Percentiles rank a stretch among this genome's conserved stretches.
Conservation (phyloP, 1,140 invertebrate species). For the Rhyacophila brunnea region DNA sequence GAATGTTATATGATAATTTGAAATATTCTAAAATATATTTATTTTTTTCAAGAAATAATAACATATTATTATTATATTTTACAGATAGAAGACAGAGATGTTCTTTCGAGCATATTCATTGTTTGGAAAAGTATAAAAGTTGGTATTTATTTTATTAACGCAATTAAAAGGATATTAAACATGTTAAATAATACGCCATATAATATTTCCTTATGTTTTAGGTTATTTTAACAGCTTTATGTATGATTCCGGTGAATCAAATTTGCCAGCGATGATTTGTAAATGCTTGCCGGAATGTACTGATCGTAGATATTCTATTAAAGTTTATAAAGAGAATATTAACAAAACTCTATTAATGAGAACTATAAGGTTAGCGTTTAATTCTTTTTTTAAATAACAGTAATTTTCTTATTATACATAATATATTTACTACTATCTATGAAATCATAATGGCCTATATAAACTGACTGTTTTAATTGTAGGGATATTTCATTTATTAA, state of each 20-base stretch:
- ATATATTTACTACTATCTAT: too few species aligned
- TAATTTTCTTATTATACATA: too few species aligned
- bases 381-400: background rate
- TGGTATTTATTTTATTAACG: background rate
- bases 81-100: background rate
- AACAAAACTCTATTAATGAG: background rate
- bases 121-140: background rate
- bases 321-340: background rate
- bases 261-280: background rate
- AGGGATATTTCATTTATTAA: slow-evolving; percentile 2
- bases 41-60: background rate
- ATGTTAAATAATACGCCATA: too few species aligned
- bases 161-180: background rate
- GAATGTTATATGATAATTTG: too few species aligned
- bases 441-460: too few species aligned
- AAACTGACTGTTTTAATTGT: slow-evolving; percentile 4
- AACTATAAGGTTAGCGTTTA: background rate
- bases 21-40: too few species aligned
- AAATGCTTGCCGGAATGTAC: slow-evolving; percentile 10
- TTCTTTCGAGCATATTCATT: background rate
- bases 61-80: background rate
- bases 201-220: too few species aligned
- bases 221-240: slow-evolving; percentile 2
- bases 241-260: background rate
- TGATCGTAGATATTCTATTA: background rate